phyloP scores from a whole-genome alignment of 2,888 invertebrate genomes.

The Bedellia somnulentella region DNA sequence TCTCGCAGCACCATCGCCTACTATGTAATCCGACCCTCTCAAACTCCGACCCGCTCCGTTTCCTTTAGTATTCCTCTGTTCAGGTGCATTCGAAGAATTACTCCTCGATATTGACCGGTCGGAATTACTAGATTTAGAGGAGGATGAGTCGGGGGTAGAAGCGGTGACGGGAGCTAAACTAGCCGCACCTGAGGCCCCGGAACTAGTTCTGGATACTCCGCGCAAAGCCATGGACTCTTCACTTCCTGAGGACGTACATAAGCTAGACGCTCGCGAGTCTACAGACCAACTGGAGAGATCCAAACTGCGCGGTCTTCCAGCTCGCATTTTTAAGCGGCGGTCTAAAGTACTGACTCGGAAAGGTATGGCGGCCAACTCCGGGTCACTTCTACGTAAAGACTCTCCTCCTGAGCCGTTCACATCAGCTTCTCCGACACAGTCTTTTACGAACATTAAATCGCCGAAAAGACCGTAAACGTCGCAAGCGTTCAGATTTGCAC shows the following conservation, averaged over 20 bases:
- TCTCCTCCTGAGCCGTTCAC: conserved; percentile 73
- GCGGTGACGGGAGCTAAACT: conserved; percentile 57
- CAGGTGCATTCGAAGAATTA: conserved; percentile 21
- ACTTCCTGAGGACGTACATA: conserved; percentile 84
- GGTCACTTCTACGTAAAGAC: conserved; percentile 77
- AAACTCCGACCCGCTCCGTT: conserved; percentile 41
- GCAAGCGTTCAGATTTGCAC: conserved; percentile 70
- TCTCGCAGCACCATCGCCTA: conserved; percentile 53
- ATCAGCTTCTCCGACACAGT: conserved; percentile 79
- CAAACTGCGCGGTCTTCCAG: conserved; percentile 76
- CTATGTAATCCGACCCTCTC: conserved; percentile 39
- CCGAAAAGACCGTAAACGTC: conserved; percentile 90
- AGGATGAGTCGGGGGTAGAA: conserved; percentile 42
- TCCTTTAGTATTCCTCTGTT: conserved; percentile 15
- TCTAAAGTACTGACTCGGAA: conserved; percentile 82
- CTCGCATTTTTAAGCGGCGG: conserved; percentile 78
- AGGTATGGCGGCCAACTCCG: conserved; percentile 81
- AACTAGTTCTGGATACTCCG: conserved; percentile 74
- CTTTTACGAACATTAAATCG: conserved; percentile 86
- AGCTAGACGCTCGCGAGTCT: conserved; percentile 78
- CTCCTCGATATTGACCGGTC: conserved; percentile 36
- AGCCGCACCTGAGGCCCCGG: conserved; percentile 69
- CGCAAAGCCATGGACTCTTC: conserved; percentile 80
- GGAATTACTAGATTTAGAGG: conserved; percentile 38
- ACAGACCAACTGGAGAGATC: conserved; percentile 89